A percentile compares a stretch with the other conserved stretches of the same genome.
phyloP scores from a whole-genome alignment of 2,888 invertebrate genomes.

The Myathropa florea region DNA sequence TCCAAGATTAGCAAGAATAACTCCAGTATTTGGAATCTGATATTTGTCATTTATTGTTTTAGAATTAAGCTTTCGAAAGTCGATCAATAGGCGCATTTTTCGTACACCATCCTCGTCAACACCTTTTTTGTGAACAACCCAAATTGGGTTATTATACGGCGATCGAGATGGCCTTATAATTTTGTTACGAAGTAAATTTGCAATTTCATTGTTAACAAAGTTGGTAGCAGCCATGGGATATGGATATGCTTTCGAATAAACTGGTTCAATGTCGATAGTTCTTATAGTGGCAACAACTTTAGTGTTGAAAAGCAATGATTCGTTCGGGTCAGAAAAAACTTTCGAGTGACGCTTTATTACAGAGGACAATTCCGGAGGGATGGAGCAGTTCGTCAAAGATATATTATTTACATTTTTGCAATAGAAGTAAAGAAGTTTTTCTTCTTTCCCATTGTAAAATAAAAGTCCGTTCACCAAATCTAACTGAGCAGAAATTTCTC shows the following conservation, averaged over 20 bases:
- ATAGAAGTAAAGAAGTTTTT: conserved; percentile 3
- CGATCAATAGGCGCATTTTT: conserved; percentile 77
- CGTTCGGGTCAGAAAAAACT: conserved; percentile 30
- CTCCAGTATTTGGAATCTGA: conserved; percentile 76
- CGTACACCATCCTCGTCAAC: conserved; percentile 72
- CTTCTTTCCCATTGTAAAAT: neutral
- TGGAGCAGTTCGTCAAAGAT: neutral
- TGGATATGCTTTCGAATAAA: conserved; percentile 27
- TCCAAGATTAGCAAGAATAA: conserved; percentile 77
- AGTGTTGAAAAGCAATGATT: conserved; percentile 44
- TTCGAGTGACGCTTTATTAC: neutral
- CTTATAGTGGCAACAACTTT: conserved; percentile 52
- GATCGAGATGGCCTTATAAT: conserved; percentile 28
- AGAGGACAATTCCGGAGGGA: too few relatives aligned
- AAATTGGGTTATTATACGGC: conserved; percentile 30
- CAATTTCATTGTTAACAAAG: conserved; percentile 23
- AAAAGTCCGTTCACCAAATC: neutral
- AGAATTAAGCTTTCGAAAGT: conserved; percentile 78
- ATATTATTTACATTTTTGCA: conserved; percentile 5
- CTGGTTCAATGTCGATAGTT: conserved; percentile 33
- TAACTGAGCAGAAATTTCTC: too few relatives aligned
- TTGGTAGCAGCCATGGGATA: conserved; percentile 9
- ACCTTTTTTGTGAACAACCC: conserved; percentile 74
- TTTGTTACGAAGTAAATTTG: neutral
- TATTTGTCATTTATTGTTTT: conserved; percentile 76